Percentiles rank a stretch among this genome's conserved stretches.
These are phyloP conservation scores for Hemibagrus wyckioides DNA, from an alignment of 2,113 vertebrate species.

Conservation along the genomic window DNA sequence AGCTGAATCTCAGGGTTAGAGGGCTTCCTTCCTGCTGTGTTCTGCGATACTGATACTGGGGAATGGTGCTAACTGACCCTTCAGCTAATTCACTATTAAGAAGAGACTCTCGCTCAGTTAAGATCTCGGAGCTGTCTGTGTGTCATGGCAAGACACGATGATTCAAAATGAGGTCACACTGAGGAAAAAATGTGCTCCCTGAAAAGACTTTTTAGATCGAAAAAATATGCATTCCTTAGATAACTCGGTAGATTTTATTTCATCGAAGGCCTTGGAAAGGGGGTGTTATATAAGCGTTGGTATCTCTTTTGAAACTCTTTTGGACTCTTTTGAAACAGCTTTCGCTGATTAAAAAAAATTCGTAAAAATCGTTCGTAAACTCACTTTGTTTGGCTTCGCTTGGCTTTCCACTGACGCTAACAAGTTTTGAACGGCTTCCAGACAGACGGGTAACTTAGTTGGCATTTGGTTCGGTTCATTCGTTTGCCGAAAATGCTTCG, in stretches of 20 bases:
- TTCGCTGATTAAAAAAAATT: too few relatives aligned
- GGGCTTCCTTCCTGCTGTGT: slow-evolving; percentile 37
- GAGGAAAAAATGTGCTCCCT: background rate
- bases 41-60: slow-evolving; percentile 26
- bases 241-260: background rate
- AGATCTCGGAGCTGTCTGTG: slow-evolving; percentile 17
- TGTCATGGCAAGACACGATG: background rate
- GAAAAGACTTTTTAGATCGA: background rate
- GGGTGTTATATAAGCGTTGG: background rate
- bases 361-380: too few relatives aligned
- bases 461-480: too few relatives aligned
- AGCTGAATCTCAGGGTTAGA: slow-evolving; percentile 27
- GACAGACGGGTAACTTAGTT: too few relatives aligned
- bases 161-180: slow-evolving; percentile 10
- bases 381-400: too few relatives aligned
- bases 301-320: too few relatives aligned
- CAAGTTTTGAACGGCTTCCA: too few relatives aligned
- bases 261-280: background rate
- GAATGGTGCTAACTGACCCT: slow-evolving; percentile 32
- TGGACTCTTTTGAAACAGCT: too few relatives aligned
- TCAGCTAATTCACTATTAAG: slow-evolving; percentile 35
- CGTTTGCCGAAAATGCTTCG: too few relatives aligned
- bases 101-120: slow-evolving; percentile 15
- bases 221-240: background rate
- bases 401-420: too few relatives aligned